Evolutionary conservation across 1,140 invertebrate species (phyloP).

Genomic region (Sarcophaga peregrina): DNA sequence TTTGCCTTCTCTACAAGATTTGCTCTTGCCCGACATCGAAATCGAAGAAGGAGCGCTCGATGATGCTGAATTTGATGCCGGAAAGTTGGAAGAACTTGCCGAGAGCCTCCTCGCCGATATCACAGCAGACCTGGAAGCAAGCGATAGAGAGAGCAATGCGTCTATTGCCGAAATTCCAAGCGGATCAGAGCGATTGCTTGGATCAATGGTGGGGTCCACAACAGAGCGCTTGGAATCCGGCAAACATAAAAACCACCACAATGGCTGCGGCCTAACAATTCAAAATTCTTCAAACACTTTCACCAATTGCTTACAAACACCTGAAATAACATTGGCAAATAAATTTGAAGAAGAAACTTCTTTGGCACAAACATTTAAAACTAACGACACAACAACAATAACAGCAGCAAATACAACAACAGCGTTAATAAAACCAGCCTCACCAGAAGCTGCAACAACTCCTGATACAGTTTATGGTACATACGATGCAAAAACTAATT

Average conservation of each 20-base stretch:
- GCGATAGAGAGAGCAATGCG: slow-evolving; percentile 69
- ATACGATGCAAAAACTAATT: slow-evolving; percentile 77
- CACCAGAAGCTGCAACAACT: slow-evolving; percentile 54
- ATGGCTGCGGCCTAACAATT: slow-evolving; percentile 38
- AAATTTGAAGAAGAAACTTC: slow-evolving; percentile 54
- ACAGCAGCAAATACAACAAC: slow-evolving; percentile 40
- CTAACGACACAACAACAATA: slow-evolving; percentile 51
- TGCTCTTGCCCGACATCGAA: slow-evolving; percentile 74
- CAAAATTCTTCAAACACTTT: background rate
- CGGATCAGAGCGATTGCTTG: slow-evolving; percentile 62
- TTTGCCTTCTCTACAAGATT: slow-evolving; percentile 84
- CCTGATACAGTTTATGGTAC: slow-evolving; percentile 76
- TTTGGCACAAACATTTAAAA: slow-evolving; percentile 44
- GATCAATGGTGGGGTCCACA: slow-evolving; percentile 82
- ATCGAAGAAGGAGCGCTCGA: slow-evolving; percentile 70
- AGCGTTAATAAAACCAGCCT: slow-evolving; percentile 44
- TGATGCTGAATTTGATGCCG: slow-evolving; percentile 74
- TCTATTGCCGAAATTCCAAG: slow-evolving; percentile 65
- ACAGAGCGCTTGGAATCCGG: slow-evolving; percentile 82
- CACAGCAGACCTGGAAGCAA: slow-evolving; percentile 77
- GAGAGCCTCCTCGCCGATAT: slow-evolving; percentile 83
- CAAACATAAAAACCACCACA: slow-evolving; percentile 69
- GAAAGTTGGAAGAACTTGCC: slow-evolving; percentile 80
- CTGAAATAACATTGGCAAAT: slow-evolving; percentile 42
- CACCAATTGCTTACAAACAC: slow-evolving; percentile 16